Percentiles rank a stretch among this genome's conserved stretches.
phyloP scores from a whole-genome alignment of 2,797 vertebrate species.

The Crenuchus spilurus region DNA sequence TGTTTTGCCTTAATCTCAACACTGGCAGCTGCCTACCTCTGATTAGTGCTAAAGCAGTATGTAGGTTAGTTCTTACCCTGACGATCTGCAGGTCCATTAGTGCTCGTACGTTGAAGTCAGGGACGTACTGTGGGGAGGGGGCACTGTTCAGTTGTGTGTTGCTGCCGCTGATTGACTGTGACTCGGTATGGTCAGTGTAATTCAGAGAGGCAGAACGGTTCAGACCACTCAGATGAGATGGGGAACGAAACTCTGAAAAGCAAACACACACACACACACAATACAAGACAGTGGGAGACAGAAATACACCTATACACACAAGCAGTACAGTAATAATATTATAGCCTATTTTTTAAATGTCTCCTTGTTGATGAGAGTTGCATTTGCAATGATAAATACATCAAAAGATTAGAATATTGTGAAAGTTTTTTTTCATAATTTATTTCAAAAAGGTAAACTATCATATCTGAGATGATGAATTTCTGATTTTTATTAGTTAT shows the following conservation, averaged over 20 bases:
- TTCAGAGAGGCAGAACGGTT: slow-evolving; percentile 88
- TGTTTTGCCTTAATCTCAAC: no score
- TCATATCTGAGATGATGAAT: no score
- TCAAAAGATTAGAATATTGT: no score
- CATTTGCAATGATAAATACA: no score
- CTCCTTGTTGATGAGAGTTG: no score
- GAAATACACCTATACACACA: neutral
- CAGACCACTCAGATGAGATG: slow-evolving; percentile 81
- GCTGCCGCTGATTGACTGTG: slow-evolving; percentile 77
- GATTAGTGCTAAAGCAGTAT: neutral
- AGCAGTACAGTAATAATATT: neutral
- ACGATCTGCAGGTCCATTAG: slow-evolving; percentile 89
- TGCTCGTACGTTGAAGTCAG: slow-evolving; percentile 91
- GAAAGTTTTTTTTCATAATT: no score
- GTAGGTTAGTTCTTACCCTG: slow-evolving; percentile 77
- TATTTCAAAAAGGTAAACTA: no score
- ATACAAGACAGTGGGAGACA: neutral
- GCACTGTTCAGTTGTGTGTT: slow-evolving; percentile 83
- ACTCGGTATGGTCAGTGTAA: slow-evolving; percentile 78
- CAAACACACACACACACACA: slow-evolving; percentile 7
- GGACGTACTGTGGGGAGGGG: slow-evolving; percentile 78
- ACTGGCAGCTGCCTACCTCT: no score
- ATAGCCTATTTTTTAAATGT: no score
- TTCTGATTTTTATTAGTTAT: no score
- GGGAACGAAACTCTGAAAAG: slow-evolving; percentile 87